Base-by-base conservation (phyloP, 2,888 invertebrate genomes). In the Cataglyphis albicans region DNA sequence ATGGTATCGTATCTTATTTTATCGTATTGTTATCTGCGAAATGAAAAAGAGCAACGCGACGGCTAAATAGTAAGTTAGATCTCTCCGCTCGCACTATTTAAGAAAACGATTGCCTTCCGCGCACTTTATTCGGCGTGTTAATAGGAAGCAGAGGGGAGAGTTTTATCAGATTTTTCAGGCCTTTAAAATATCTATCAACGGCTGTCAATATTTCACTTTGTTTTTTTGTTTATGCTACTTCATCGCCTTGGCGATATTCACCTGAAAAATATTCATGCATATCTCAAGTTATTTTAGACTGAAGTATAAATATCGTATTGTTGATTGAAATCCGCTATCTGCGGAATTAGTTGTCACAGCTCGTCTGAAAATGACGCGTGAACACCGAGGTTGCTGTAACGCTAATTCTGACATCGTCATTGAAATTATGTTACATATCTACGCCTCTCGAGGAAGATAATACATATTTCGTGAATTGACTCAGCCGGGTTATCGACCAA, bases 401-500 rank as follows among this genome's bases (percentile, higher is more conserved):
- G n/a, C 9, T 18, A 65, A 25, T 38, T 75, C 21, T 52, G 18
- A 1, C 18, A 18, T 48, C 72, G 29, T 15, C 12, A 5, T 76
- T n/a, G 18, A 55, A 55, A 67, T 76, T 29, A 64, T 35, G 44
- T 3, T 25, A n/a, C 25, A 35, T 29, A 29, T 21, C n/a, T 25
- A 4, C 55, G 48, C 3, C 38, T 74, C 3, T 72, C 32, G 52
- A 18, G 2, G 15, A 32, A 38, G 57, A 12, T 76, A 57, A 2
- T 55, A 32, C 48, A 9, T 52, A 72, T 72, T 74, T 76, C 9
- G 18, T 35, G 25, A 76, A 76, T 76, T 65, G 55, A 64, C 48
- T 57, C 44, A 41, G 38, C 15, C 64, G 57, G 81, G 57, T 81
- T 81, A 76, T 81, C 81, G 65, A 78, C 65, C 81, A 81, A 65